These are phyloP conservation scores for Leucosticte australis DNA, from an alignment of 2,113 vertebrate genomes.

Conservation along the genomic window DNA sequence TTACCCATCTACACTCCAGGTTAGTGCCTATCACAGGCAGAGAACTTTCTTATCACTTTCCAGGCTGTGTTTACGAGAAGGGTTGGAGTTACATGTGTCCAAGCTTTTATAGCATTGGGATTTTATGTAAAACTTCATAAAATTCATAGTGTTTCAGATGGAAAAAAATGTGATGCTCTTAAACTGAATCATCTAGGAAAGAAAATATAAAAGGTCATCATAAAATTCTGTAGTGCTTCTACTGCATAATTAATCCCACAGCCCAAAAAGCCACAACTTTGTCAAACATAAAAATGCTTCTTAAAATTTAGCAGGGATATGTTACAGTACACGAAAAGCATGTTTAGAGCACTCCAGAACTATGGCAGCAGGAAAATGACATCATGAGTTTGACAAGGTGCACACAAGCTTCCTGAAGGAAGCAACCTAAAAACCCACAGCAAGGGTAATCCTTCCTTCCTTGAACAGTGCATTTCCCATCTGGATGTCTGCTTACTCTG, in stretches of 20 bases:
- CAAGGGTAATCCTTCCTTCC: constrained; percentile 3
- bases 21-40: neutral
- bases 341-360: neutral
- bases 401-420: neutral
- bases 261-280: neutral
- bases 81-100: neutral
- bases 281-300: neutral
- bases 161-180: neutral
- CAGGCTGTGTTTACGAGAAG: neutral
- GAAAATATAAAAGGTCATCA: neutral
- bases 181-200: neutral
- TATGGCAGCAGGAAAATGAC: neutral
- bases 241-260: neutral
- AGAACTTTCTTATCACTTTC: neutral
- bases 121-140: neutral
- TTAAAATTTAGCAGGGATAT: neutral
- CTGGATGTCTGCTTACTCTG: neutral
- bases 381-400: neutral
- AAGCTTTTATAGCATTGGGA: neutral
- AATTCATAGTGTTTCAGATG: neutral
- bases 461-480: neutral
- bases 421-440: neutral
- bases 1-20: neutral
- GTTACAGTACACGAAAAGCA: neutral
- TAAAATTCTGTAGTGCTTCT: neutral